Conservation (phyloP, 1,140 invertebrate genomes). For the Metopolophium dirhodum region DNA sequence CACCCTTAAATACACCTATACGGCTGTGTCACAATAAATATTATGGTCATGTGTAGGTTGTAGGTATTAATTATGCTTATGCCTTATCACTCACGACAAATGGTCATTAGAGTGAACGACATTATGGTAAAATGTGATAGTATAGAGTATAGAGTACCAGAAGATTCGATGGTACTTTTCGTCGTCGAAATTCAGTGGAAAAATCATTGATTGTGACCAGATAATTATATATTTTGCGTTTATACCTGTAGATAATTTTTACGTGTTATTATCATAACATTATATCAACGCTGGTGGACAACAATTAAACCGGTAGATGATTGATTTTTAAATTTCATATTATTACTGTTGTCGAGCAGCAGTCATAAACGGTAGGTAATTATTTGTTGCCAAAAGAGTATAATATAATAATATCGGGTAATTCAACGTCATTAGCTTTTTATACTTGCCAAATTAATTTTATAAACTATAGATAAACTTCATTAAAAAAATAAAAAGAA, state of each 20-base stretch:
- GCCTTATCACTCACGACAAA: neutral
- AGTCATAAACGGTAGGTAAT: neutral
- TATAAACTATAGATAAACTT: conserved; percentile 1
- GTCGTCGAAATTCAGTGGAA: neutral
- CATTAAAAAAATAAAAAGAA: neutral
- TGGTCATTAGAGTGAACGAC: too few relatives aligned
- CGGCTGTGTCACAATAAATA: too few relatives aligned
- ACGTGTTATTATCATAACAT: neutral
- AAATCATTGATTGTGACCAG: neutral
- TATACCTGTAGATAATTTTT: neutral
- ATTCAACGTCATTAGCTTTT: neutral
- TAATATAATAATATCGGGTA: neutral
- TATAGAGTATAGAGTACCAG: too few relatives aligned
- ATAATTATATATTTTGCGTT: neutral
- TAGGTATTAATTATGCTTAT: neutral
- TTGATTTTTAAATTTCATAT: too few relatives aligned
- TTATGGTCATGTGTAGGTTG: neutral
- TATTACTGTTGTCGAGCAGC: neutral
- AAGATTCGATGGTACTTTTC: neutral
- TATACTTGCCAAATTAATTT: neutral
- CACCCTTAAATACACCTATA: too few relatives aligned
- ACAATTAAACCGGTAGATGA: neutral
- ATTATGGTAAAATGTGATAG: neutral
- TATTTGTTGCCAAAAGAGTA: neutral
- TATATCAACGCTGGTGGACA: neutral